Base-by-base conservation (phyloP, 2,113 vertebrate genomes). In the Eleginops maclovinus region DNA sequence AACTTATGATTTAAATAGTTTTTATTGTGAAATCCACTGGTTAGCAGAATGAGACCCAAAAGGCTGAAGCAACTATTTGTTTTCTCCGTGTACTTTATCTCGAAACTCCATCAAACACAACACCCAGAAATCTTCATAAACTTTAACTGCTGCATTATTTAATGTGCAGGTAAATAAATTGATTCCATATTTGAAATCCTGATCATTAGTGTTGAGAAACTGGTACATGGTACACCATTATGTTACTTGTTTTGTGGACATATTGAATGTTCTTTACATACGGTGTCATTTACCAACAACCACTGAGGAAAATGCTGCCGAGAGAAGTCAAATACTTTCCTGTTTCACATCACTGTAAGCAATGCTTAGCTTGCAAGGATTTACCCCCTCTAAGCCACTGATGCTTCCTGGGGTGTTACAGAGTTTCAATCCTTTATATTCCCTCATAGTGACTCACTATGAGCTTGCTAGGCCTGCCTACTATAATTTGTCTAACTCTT, bases 401-500 rank as follows among this genome's bases (percentile, higher is more conserved):
- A 73, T 60, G 75, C 73, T 78, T 80, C 69, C 50, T 47, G 46
- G n/a, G 68, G 75, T 55, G 65, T 79, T 77, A 73, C 60, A 62
- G 40, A 55, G 50, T 75, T 60, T 78, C 47, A 82, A 85, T 84
- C 74, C 65, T 82, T 83, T 83, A 67, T 82, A 81, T 67, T 87
- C 72, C 53, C 47, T 75, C 53, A 74, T 58, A 72, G 55, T 78
- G 72, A 58, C 87, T 79, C 82, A 43, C 63, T 19, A 43, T 63
- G 28, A 76, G 69, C 81, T 73, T 66, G 77, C 83, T 85, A 69
- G 62, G 68, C 61, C 73, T 89, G 86, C 76, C 75, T 75, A 80
- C 51, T 68, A 76, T 76, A 83, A 74, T 90, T 88, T 88, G 69
- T 78, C 61, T 51, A 78, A 87, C 85, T 84, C 72, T 82, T 87